These are phyloP conservation scores for Agapetus fuscipes DNA, from an alignment of 2,888 invertebrate species.

Conservation along the genomic window DNA sequence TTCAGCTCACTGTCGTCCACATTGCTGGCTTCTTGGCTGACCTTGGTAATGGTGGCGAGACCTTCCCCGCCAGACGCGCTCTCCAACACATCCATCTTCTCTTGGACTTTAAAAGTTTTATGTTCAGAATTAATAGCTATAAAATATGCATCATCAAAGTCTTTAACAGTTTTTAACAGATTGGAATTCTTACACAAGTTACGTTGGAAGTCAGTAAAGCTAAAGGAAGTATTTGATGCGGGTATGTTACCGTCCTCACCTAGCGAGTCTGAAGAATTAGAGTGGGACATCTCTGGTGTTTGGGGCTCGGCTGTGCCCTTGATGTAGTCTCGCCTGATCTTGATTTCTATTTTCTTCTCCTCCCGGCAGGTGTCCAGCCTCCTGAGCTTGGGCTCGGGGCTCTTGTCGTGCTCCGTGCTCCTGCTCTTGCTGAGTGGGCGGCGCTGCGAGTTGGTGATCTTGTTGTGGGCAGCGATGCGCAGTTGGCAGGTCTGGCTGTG, in stretches of 20 bases:
- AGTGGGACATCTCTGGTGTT: slow-evolving; percentile 4
- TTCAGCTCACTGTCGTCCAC: slow-evolving; percentile 17
- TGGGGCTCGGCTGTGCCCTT: slow-evolving; percentile 11
- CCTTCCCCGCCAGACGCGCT: not conserved
- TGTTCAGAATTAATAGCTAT: slow-evolving; percentile 11
- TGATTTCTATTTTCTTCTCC: slow-evolving; percentile 22
- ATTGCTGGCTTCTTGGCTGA: slow-evolving; percentile 7
- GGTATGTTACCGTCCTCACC: slow-evolving; percentile 15
- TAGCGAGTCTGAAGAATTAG: slow-evolving; percentile 3
- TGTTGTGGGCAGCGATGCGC: slow-evolving; percentile 38
- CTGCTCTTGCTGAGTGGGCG: slow-evolving; percentile 23
- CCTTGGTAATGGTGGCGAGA: not conserved
- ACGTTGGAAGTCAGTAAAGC: too few species aligned
- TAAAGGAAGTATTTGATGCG: too few species aligned
- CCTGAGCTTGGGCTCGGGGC: slow-evolving; percentile 12
- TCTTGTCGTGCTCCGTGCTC: slow-evolving; percentile 13
- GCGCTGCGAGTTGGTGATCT: slow-evolving; percentile 25
- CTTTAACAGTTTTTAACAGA: slow-evolving; percentile 15
- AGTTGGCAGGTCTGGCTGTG: slow-evolving; percentile 60
- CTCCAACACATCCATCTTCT: not conserved
- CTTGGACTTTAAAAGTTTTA: slow-evolving; percentile 14
- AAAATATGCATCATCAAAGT: slow-evolving; percentile 20
- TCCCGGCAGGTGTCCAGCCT: slow-evolving; percentile 13
- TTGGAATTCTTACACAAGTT: too few species aligned
- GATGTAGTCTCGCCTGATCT: slow-evolving; percentile 23